A percentile compares a stretch with the other conserved stretches of the same genome.
Conservation (phyloP, 2,888 invertebrate species). For the Zaprionus bogoriensis region DNA sequence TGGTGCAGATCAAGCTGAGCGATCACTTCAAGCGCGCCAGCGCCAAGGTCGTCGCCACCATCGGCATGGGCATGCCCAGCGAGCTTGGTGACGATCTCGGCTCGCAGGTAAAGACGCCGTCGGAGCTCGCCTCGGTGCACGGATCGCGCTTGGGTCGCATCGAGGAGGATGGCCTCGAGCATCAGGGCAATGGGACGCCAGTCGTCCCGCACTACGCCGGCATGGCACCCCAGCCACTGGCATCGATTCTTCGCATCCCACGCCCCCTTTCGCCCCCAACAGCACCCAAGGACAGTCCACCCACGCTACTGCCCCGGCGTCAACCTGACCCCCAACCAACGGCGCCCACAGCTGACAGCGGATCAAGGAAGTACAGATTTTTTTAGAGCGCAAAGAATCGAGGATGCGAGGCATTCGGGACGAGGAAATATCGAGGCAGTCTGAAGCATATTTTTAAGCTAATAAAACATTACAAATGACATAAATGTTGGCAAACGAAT, state of each 20-base stretch:
- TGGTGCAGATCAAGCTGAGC: constrained; percentile 92
- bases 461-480: constrained; percentile 1
- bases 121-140: constrained; percentile 78
- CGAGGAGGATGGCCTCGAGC: constrained; percentile 65
- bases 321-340: constrained; percentile 45
- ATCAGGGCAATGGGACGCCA: constrained; percentile 3
- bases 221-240: constrained; percentile 35
- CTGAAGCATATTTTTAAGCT: not conserved
- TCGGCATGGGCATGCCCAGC: constrained; percentile 89
- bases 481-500: not conserved
- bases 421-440: constrained; percentile 13
- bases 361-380: constrained; percentile 69
- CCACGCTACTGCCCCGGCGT: constrained; percentile 72
- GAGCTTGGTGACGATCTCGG: constrained; percentile 81
- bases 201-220: not conserved
- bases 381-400: constrained; percentile 47
- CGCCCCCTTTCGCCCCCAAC: constrained; percentile 69
- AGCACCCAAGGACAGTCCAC: constrained; percentile 55
- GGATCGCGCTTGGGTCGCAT: constrained; percentile 76
- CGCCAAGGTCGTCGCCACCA: constrained; percentile 92
- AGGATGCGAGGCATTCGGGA: not conserved
- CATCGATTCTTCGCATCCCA: constrained; percentile 65
- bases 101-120: constrained; percentile 70
- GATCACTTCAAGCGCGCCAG: constrained; percentile 93
- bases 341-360: constrained; percentile 38